Percentiles rank a stretch among this genome's conserved stretches.
Evolutionary conservation across 2,797 vertebrate genomes (phyloP).

Genomic region (Cryptoprocta ferox): DNA sequence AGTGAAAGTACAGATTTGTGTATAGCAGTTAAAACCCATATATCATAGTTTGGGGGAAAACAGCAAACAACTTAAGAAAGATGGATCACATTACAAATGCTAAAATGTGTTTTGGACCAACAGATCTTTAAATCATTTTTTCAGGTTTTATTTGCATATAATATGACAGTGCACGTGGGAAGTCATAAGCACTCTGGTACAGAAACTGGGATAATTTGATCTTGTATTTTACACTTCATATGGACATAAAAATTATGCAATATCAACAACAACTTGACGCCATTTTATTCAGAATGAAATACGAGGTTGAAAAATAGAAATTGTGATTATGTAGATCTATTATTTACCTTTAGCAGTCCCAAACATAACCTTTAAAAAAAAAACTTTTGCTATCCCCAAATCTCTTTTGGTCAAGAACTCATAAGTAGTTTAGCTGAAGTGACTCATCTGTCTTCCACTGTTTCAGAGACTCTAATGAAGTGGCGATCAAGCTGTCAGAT

Average conservation of each 20-base stretch:
- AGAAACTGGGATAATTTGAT: neutral
- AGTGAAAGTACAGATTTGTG: neutral
- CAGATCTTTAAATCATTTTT: neutral
- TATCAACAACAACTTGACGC: neutral
- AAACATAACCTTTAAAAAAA: neutral
- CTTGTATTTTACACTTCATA: neutral
- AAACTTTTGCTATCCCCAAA: neutral
- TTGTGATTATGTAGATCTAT: neutral
- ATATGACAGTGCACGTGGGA: neutral
- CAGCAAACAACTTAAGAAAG: neutral
- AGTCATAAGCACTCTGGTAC: neutral
- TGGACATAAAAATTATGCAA: neutral
- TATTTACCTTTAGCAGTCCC: neutral
- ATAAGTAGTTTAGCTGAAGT: neutral
- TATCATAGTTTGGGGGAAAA: neutral
- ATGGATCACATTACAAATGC: neutral
- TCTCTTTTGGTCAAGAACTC: neutral
- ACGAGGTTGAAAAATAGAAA: neutral
- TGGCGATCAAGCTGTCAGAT: neutral
- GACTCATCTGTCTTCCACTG: neutral
- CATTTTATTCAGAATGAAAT: slow-evolving; percentile 17
- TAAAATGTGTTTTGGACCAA: neutral
- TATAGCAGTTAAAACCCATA: neutral
- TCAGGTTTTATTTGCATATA: neutral
- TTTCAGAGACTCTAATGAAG: neutral